phyloP scores from a whole-genome alignment of 2,113 vertebrate species.

The Hymenochirus boettgeri region DNA sequence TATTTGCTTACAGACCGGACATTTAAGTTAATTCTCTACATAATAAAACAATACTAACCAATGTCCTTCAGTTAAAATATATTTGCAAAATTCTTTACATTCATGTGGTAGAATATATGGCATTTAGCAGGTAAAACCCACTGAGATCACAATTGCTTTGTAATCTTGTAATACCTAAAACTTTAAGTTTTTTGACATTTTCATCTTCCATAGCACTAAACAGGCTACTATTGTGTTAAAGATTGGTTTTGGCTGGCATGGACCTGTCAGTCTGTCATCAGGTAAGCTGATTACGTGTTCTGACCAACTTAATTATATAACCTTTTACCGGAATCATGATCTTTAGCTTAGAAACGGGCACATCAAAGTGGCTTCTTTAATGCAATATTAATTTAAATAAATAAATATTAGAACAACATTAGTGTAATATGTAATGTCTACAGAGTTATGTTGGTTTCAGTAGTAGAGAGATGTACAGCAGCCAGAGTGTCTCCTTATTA shows the following conservation, averaged over 20 bases:
- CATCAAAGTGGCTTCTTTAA: slow-evolving; percentile 52
- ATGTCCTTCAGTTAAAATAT: too few relatives aligned
- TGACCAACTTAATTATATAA: slow-evolving; percentile 53
- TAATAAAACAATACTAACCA: too few relatives aligned
- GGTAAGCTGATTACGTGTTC: slow-evolving; percentile 47
- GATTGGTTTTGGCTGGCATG: slow-evolving; percentile 47
- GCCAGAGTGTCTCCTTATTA: neutral
- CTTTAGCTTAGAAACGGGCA: slow-evolving; percentile 50
- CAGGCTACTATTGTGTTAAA: slow-evolving; percentile 46
- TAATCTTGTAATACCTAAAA: slow-evolving; percentile 32
- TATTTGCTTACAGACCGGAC: too few relatives aligned
- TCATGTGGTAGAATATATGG: too few relatives aligned
- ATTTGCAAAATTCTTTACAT: too few relatives aligned
- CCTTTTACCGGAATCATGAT: slow-evolving; percentile 51
- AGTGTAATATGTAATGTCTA: neutral
- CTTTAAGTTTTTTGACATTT: slow-evolving; percentile 46
- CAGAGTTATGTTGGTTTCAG: neutral
- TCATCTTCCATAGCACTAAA: slow-evolving; percentile 37
- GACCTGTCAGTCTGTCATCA: slow-evolving; percentile 47
- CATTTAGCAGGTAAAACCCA: too few relatives aligned
- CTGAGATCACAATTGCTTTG: slow-evolving; percentile 32
- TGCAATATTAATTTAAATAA: slow-evolving; percentile 56
- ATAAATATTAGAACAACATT: slow-evolving; percentile 51
- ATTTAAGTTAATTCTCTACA: too few relatives aligned
- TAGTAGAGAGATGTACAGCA: neutral